Percentiles rank a stretch among this genome's conserved stretches.
Conservation (phyloP, 2,113 vertebrate genomes). For the Chionis minor region DNA sequence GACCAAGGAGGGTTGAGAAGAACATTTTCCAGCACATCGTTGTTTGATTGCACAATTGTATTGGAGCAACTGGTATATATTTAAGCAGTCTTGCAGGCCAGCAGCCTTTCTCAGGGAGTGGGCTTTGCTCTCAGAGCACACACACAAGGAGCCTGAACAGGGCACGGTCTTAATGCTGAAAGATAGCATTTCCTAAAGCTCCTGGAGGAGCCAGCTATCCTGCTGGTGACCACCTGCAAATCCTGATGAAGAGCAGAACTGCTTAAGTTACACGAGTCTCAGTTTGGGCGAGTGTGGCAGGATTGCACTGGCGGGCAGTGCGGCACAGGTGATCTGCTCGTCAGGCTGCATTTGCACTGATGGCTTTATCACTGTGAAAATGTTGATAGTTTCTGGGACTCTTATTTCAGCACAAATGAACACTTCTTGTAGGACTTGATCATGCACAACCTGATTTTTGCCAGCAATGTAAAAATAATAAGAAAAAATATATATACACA, state of each 20-base stretch:
- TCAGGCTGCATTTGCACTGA: neutral
- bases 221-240: neutral
- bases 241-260: neutral
- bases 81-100: neutral
- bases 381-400: neutral
- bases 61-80: neutral
- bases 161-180: neutral
- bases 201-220: neutral
- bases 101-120: accelerated
- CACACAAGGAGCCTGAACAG: neutral
- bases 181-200: neutral
- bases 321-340: neutral
- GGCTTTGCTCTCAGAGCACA: neutral
- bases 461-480: neutral
- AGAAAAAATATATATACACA: no score
- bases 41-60: neutral
- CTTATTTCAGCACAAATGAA: neutral
- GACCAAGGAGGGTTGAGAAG: neutral
- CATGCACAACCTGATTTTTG: neutral
- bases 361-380: neutral
- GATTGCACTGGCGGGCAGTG: accelerated
- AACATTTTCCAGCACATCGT: accelerated
- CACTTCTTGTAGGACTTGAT: neutral
- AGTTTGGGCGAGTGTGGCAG: neutral
- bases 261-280: neutral